Base-by-base conservation (phyloP, 1,140 invertebrate genomes). In the Rhyzopertha dominica region DNA sequence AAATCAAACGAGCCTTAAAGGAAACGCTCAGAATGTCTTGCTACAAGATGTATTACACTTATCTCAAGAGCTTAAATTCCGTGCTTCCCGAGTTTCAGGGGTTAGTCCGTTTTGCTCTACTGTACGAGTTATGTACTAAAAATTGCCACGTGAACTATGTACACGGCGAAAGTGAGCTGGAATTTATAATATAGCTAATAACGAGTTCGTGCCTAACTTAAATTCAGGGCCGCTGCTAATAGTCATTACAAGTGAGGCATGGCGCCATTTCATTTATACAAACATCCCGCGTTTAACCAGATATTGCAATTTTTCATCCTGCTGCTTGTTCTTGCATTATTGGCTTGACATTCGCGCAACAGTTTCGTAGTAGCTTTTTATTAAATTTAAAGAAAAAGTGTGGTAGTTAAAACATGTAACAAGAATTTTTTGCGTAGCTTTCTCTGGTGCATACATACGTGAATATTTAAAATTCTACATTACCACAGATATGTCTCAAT, bases 221-320 rank as follows among this genome's bases (percentile, higher is more conserved):
- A 49, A 61, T 64, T 59, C 57, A 49, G 56, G 52, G 49, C 48
- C 53, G 53, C 41, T 58, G 47, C 58, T 65, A 63, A 63, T 61
- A 65, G 61, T 56, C 61, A 59, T 65, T 65, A 58, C 35, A 56
- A 53, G 55, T 65, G 62, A 65, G 49, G 53, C 49, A 65, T 61
- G 61, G 59, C 61, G 59, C 59, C 57, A 59, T 65, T 65, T 63
- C 62, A 65, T 65, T 65, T 65, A 62, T 65, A 65, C 60, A 63
- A 63, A 65, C 62, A 65, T 54, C 37, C 56, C 56, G 54, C 45
- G 58, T 43, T 36, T 51, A 25, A 48, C 52, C 49, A 58, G 61
- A 60, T 63, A 62, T 54, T 53, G 52, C 30, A 54, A 57, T 55
- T 50, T 58, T 44, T 51, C 31, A 47, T 49, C 46, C 47, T 63